phyloP scores from a whole-genome alignment of 2,113 vertebrate genomes.

The Syrrhaptes paradoxus region DNA sequence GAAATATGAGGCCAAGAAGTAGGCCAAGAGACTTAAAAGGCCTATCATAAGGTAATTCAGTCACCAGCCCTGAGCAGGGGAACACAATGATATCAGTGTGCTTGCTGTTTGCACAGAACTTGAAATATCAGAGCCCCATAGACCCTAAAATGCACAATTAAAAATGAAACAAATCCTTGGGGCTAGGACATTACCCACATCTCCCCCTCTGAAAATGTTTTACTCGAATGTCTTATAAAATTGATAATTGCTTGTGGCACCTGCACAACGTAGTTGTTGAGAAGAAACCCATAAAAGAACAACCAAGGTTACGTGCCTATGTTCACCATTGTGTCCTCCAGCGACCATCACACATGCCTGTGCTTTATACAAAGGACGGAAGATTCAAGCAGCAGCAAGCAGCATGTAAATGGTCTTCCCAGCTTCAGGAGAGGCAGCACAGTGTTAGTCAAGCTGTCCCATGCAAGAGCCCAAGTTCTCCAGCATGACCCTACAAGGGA shows the following conservation, averaged over 20 bases:
- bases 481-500: not conserved
- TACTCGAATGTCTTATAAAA: slow-evolving; percentile 31
- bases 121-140: slow-evolving; percentile 48
- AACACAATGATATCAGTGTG: slow-evolving; percentile 70
- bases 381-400: not conserved
- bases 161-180: slow-evolving; percentile 43
- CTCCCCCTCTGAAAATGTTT: slow-evolving; percentile 19
- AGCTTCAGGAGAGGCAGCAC: not conserved
- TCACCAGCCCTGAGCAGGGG: not conserved
- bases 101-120: slow-evolving; percentile 43
- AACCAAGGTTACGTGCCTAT: not conserved
- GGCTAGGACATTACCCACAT: slow-evolving; percentile 14
- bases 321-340: not conserved
- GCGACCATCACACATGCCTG: not conserved
- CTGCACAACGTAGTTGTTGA: not conserved
- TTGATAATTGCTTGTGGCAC: slow-evolving; percentile 16
- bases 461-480: fast-evolving
- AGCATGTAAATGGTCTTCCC: not conserved
- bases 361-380: not conserved
- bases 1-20: slow-evolving; percentile 62
- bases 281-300: not conserved
- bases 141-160: slow-evolving; percentile 49
- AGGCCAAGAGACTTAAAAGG: slow-evolving; percentile 58
- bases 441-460: fast-evolving
- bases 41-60: slow-evolving; percentile 72